Conservation (phyloP, 2,113 vertebrate species). For the Alaudala cheleensis region DNA sequence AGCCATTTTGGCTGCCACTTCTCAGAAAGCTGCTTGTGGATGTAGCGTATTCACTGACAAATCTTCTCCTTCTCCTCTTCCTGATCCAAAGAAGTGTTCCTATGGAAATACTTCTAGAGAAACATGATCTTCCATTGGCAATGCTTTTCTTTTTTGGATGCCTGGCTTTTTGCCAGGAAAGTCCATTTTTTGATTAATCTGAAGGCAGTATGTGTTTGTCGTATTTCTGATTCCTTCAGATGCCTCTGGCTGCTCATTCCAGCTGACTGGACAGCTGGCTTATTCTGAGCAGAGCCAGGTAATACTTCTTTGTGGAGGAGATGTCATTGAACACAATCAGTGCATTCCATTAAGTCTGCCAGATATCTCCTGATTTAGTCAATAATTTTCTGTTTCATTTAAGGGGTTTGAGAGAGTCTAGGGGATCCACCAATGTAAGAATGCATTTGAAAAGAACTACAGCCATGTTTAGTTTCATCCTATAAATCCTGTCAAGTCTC, state of each 20-base stretch:
- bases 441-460: not conserved
- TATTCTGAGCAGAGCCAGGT: not conserved
- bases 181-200: not conserved
- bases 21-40: slow-evolving; percentile 19
- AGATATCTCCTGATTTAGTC: not conserved
- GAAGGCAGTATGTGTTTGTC: not conserved
- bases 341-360: not conserved
- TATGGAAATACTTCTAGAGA: not conserved
- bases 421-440: not conserved
- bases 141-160: not conserved
- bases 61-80: not conserved
- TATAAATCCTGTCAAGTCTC: not conserved
- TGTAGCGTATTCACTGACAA: not conserved
- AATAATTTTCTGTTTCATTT: not conserved
- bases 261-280: slow-evolving; percentile 14
- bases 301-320: not conserved
- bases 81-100: not conserved
- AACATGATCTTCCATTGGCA: not conserved
- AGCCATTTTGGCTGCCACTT: slow-evolving; percentile 8
- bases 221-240: slow-evolving; percentile 3
- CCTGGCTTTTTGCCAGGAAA: not conserved
- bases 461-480: not conserved
- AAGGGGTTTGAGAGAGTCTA: not conserved
- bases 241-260: not conserved
- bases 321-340: not conserved